A percentile compares a stretch with the other conserved stretches of the same genome.
Evolutionary conservation across 2,113 vertebrate genomes (phyloP).

Genomic region (Paraplagusia blochii): DNA sequence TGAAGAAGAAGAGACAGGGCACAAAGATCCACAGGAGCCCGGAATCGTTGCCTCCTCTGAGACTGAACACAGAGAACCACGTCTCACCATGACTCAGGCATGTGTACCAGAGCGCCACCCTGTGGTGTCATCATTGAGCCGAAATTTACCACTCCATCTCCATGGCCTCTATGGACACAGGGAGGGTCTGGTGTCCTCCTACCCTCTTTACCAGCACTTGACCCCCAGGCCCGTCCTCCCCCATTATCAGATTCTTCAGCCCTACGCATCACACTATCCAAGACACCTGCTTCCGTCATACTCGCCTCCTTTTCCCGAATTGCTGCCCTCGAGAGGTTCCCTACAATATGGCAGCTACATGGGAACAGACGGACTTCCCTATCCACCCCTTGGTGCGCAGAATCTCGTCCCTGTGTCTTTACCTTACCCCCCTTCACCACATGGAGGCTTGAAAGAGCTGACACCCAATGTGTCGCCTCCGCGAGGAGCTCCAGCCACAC

Average conservation of each 20-base stretch:
- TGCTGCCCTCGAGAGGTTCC: conserved; percentile 58
- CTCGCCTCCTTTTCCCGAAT: conserved; percentile 54
- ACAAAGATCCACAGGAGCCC: conserved; percentile 14
- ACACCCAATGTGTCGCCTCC: conserved; percentile 66
- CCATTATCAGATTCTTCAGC: conserved; percentile 60
- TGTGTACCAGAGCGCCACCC: conserved; percentile 12
- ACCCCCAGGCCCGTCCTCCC: conserved; percentile 55
- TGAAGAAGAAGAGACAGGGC: conserved; percentile 29
- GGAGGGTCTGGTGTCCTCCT: conserved; percentile 67
- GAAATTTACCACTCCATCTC: conserved; percentile 62
- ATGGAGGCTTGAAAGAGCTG: conserved; percentile 65
- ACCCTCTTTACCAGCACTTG: conserved; percentile 62
- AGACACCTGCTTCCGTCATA: conserved; percentile 67
- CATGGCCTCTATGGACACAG: conserved; percentile 64
- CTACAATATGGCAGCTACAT: conserved; percentile 52
- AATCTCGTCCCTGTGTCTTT: conserved; percentile 52
- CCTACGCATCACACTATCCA: conserved; percentile 60
- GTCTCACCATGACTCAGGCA: conserved; percentile 18
- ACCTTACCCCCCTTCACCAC: conserved; percentile 44
- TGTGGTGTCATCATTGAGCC: conserved; percentile 6
- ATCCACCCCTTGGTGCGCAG: conserved; percentile 44
- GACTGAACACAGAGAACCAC: conserved; percentile 31
- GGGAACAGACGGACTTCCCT: conserved; percentile 55
- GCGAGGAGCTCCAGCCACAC: conserved; percentile 48
- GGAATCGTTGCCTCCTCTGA: conserved; percentile 24